A percentile compares a stretch with the other conserved stretches of the same genome.
Conservation (phyloP, 2,888 invertebrate species). For the Tenthredo amoena region DNA sequence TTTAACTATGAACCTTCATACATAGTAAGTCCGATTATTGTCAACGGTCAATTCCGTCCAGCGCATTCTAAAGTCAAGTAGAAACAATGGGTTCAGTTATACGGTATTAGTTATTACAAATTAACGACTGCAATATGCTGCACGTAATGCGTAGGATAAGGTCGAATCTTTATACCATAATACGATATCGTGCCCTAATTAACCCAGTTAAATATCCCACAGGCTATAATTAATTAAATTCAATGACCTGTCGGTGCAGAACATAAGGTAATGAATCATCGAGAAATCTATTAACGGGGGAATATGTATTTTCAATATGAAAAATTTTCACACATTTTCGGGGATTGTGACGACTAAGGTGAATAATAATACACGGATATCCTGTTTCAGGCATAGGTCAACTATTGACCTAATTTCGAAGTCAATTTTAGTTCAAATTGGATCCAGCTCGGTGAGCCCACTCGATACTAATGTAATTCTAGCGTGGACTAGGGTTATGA, state of each 20-base stretch:
- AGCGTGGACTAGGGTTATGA: no score
- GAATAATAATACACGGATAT: no score
- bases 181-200: background rate
- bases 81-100: background rate
- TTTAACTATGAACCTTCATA: background rate
- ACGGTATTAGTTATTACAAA: background rate
- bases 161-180: background rate
- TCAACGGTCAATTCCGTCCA: conserved; percentile 26
- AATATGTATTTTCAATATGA: no score
- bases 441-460: no score
- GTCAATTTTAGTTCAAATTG: no score
- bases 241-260: background rate
- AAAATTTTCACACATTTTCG: no score
- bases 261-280: background rate
- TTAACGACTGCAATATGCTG: background rate
- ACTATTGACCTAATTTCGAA: no score
- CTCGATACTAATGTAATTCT: no score
- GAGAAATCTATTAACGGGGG: background rate
- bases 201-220: background rate
- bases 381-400: no score
- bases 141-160: background rate
- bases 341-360: no score
- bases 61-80: background rate
- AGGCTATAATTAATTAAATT: background rate
- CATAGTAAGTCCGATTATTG: background rate